Evolutionary conservation across 2,797 vertebrate species (phyloP), one percentile per base, ranked within the genome.

Genomic region (Dermochelys coriacea): DNA sequence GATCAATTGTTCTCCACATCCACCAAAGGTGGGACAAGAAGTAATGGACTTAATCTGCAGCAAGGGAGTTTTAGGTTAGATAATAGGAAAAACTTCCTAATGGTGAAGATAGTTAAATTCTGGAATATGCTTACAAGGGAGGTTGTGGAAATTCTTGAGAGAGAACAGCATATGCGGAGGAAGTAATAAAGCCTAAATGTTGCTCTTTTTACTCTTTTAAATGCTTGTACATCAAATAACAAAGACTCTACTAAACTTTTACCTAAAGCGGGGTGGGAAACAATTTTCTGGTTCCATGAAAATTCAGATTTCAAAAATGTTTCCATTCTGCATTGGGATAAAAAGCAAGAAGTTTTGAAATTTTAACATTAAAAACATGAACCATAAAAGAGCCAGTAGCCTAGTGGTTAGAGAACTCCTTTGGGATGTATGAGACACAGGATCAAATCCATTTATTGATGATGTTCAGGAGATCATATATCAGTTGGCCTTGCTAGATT

Each of bases 71-170:
- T 37, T n/a, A 68, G n/a, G 19, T 68, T 37, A 21, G n/a, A 68
- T 68, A 37, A 37, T 23, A 68, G n/a, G 64, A 9, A 37, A 68
- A 68, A 68, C n/a, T 68, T 21, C n/a, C n/a, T 37, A 37, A 68
- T 1, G 11, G 10, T 37, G n/a, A 68, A 37, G 10, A 37, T n/a
- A 37, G 5, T 68, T 68, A 37, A 21, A n/a, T 68, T 68, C 19
- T 68, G n/a, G 19, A 68, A 68, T 68, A 37, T 12, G 64, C 19
- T 68, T 68, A 8, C 64, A 37, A 68, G 64, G 5, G 19, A 68
- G 34, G n/a, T 21, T 37, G 19, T 68, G 64, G n/a, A 95, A 91
- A 83, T 81, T 71, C 91, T 95, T 95, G 88, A 93, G 81, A 61
- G 51, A 93, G 92, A 95, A 50, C 68, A 89, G 27, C n/a, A 21